Percentiles rank a stretch among this genome's conserved stretches.
Conservation (phyloP, 1,140 invertebrate genomes). For the Maconellicoccus hirsutus region DNA sequence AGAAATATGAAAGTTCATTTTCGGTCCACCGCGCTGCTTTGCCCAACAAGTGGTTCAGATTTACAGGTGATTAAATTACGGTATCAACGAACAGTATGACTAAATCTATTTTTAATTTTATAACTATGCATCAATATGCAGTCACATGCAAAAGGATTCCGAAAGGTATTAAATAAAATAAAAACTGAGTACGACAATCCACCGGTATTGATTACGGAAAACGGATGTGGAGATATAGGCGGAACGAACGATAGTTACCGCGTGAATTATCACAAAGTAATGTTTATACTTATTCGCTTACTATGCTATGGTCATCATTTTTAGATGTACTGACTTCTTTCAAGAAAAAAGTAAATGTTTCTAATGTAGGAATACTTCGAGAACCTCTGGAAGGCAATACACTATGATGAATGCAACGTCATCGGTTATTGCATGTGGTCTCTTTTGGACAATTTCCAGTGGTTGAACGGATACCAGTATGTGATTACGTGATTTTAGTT, state of each 20-base stretch:
- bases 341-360: background rate
- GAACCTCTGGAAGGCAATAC: conserved; percentile 49
- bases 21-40: too few relatives aligned
- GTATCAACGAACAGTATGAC: too few relatives aligned
- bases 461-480: conserved; percentile 51
- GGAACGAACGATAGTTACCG: conserved; percentile 42
- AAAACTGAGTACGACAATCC: conserved; percentile 46
- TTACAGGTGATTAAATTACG: too few relatives aligned
- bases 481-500: too few relatives aligned
- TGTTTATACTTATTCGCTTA: background rate
- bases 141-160: conserved; percentile 35
- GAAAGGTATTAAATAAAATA: conserved; percentile 41
- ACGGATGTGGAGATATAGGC: conserved; percentile 45
- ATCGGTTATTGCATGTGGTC: conserved; percentile 58
- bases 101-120: too few relatives aligned
- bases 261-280: conserved; percentile 41
- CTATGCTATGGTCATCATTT: background rate
- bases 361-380: conserved; percentile 46
- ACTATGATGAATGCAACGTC: conserved; percentile 50
- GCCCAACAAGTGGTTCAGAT: too few relatives aligned
- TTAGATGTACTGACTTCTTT: too few relatives aligned
- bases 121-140: background rate
- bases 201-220: conserved; percentile 55
- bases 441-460: conserved; percentile 70
- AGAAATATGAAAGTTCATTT: background rate